phyloP scores from a whole-genome alignment of 2,113 vertebrate species.

The Brachypodius melanocephalos region DNA sequence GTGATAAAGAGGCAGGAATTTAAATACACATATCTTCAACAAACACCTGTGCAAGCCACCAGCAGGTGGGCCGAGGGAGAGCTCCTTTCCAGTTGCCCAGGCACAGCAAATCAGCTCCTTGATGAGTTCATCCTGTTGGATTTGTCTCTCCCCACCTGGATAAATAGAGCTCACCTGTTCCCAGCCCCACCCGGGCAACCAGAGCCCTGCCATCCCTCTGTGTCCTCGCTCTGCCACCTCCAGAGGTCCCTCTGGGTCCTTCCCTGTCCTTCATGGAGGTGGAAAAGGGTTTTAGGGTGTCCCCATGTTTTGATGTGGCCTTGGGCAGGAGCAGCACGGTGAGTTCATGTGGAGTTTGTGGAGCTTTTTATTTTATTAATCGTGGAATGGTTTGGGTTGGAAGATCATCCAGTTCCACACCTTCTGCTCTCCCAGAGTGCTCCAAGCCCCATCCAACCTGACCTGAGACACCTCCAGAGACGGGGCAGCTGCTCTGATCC shows the following conservation, averaged over 20 bases:
- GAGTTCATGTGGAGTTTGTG: fast-evolving
- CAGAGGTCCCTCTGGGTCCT: not conserved
- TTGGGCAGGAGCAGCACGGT: not conserved
- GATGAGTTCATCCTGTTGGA: not conserved
- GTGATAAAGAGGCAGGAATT: not conserved
- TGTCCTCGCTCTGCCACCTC: not conserved
- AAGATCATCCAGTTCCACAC: not conserved
- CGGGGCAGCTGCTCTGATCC: not conserved
- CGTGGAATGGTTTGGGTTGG: not conserved
- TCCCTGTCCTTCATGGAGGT: not conserved
- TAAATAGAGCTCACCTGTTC: not conserved
- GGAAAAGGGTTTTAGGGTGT: not conserved
- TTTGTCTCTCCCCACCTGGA: not conserved
- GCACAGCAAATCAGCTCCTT: not conserved
- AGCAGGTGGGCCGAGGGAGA: not conserved
- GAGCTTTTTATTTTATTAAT: not conserved
- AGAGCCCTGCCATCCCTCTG: not conserved
- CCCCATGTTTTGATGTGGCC: not conserved
- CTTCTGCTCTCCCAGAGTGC: not conserved
- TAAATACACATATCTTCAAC: not conserved
- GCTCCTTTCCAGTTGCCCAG: not conserved
- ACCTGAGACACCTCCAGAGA: not conserved
- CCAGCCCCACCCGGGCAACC: not conserved
- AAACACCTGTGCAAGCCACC: not conserved
- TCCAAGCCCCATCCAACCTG: not conserved